phyloP scores from a whole-genome alignment of 1,140 invertebrate genomes.

The Atta colombica region DNA sequence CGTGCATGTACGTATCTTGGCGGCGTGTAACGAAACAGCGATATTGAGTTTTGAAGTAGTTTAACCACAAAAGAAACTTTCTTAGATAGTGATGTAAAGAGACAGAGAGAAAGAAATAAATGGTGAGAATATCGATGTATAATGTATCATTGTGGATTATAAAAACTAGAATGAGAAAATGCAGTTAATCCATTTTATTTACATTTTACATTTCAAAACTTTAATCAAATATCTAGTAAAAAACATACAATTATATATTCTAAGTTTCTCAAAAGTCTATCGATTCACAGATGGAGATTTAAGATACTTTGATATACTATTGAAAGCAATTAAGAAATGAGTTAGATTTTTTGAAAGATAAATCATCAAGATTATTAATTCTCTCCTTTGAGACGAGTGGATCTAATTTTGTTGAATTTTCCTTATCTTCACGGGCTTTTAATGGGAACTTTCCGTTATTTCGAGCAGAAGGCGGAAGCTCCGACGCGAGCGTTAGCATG shows the following conservation, averaged over 20 bases:
- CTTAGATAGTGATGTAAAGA: constrained; percentile 31
- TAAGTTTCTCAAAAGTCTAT: background rate
- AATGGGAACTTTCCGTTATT: constrained; percentile 40
- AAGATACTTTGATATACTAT: background rate
- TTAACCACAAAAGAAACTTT: constrained; percentile 50
- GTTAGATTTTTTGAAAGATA: background rate
- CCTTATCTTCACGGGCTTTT: constrained; percentile 29
- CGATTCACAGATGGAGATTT: background rate
- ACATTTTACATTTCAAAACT: background rate
- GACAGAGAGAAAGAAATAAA: background rate
- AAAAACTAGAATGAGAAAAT: background rate
- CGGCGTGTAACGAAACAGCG: constrained; percentile 54
- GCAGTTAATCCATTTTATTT: background rate
- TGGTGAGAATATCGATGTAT: background rate
- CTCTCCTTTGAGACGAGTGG: constrained; percentile 9
- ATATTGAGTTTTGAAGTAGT: constrained; percentile 56
- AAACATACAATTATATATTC: background rate
- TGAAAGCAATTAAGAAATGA: background rate
- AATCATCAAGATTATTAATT: constrained; percentile 24
- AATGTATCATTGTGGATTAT: background rate
- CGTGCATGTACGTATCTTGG: constrained; percentile 29
- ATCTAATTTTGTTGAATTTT: constrained; percentile 41
- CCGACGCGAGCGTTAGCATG: background rate
- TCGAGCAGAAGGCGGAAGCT: constrained; percentile 15
- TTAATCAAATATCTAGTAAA: background rate